Base-by-base conservation (phyloP, 2,113 vertebrate genomes). In the Caranx melampygus region DNA sequence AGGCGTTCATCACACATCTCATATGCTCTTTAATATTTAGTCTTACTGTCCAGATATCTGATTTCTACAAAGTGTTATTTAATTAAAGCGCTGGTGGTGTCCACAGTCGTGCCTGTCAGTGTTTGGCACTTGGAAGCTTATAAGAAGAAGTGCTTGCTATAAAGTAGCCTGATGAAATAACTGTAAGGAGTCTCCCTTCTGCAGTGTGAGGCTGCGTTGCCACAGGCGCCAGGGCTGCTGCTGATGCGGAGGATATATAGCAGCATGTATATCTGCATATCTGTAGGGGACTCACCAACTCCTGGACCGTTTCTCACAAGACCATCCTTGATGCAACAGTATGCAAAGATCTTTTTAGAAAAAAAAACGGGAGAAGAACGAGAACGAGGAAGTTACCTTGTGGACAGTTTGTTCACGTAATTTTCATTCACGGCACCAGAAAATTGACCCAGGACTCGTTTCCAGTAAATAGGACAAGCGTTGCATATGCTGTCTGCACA, bases 381-480 rank as follows among this genome's bases (percentile, higher is more conserved):
- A 65, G 13, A 66, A 75, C 40, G 44, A 65, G 45, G 16, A 88
- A 72, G 59, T 52, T 61, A 67, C 77, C 54, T 57, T 79, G 57
- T 47, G 18, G 64, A 35, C 21, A 62, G 57, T 74, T 79, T 74
- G 49, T 85, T 87, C 81, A 74, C 49, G 75, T 73, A 64, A 68
- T 73, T 35, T 70, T 66, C 70, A 26, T 59, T 66, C 69, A 65
- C 11, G 1, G 67, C 75, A 79, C 72, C 78, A 68, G 44, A 86
- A 90, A 79, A 89, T 85, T 86, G 88, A 92, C 89, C 91, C 85
- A 84, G 79, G 66, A 88, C 90, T 87, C 62, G 35, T 86, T 87
- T 84, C 52, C 63, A 79, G 83, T 89, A 94, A 93, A 93, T 92
- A 92, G 92, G 91, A 92, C 93, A 91, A 87, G 83, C 68, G 49